Base-by-base conservation (phyloP, 2,797 vertebrate species). In the Muscicapa comitata region DNA sequence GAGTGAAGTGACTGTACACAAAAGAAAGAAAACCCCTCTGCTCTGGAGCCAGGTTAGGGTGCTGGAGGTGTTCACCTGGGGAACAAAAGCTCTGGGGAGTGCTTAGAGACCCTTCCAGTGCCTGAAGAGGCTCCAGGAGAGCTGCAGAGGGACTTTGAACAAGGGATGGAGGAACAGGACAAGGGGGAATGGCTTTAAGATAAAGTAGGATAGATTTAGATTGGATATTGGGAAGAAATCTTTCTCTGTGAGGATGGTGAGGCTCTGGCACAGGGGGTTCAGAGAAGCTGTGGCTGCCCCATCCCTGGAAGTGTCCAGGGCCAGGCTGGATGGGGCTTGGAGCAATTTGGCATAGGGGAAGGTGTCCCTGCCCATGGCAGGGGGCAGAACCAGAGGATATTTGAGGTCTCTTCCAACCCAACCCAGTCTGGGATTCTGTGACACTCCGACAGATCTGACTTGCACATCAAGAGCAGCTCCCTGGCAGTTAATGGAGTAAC, bases 401-500 rank as follows among this genome's bases (percentile, higher is more conserved):
- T 33, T 62, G 15, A 50, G 13, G 13, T 62, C 13, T 31, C 37
- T 37, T 50, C 43, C 19, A 29, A 55, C 20, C 17, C 42, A 70
- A 29, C 43, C 28, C 37, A 57, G 8, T 28, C 42, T 40, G 31
- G 13, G 25, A 67, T 28, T 54, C 63, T n/a, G 37, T 68, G 45
- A 53, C 61, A 48, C 58, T 57, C n/a, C 0, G 0, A 42, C 2
- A 10, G 48, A 38, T 65, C 70, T 86, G 58, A 47, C 58, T 81
- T 67, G 37, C 70, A 61, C 73, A 58, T 16, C 50, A 38, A 40
- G 72, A 95, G 61, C 79, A 84, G 53, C 83, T 93, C 62, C 70
- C 47, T 37, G 65, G 86, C 26, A 75, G 83, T 75, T 65, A 77
- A 86, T 65, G 62, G 62, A 88, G 92, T 94, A 72, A 72, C 62